A percentile compares a stretch with the other conserved stretches of the same genome.
These are phyloP conservation scores for Nematolebias whitei DNA, from an alignment of 2,113 vertebrate genomes.

Conservation along the genomic window DNA sequence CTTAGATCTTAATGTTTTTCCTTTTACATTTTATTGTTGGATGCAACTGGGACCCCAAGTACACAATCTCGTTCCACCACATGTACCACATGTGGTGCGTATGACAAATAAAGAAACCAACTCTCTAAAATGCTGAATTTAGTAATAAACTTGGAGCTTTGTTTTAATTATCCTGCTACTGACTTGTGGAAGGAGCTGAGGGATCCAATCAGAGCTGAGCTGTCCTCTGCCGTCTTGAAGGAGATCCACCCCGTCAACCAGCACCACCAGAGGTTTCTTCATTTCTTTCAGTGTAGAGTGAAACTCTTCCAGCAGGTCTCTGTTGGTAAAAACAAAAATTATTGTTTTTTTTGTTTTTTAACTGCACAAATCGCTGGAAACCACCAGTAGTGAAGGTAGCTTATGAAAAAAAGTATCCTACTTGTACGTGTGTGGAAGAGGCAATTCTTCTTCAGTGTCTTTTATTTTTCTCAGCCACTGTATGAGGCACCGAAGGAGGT, in stretches of 20 bases:
- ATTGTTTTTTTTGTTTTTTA: too few relatives aligned
- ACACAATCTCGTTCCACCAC: too few relatives aligned
- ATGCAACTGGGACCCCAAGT: too few relatives aligned
- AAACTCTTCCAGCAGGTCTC: conserved; percentile 83
- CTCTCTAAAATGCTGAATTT: too few relatives aligned
- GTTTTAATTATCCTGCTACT: conserved; percentile 20
- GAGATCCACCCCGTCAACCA: conserved; percentile 84
- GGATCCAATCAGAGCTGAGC: conserved; percentile 86
- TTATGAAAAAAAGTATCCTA: conserved; percentile 30
- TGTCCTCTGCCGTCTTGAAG: conserved; percentile 75
- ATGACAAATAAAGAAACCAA: too few relatives aligned
- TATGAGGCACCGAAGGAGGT: conserved; percentile 80
- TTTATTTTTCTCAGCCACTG: conserved; percentile 70
- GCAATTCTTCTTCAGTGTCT: conserved; percentile 34
- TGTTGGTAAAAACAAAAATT: conserved; percentile 25
- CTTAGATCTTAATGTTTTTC: too few relatives aligned
- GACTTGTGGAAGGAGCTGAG: conserved; percentile 81
- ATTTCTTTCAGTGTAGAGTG: conserved; percentile 58
- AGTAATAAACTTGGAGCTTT: too few relatives aligned
- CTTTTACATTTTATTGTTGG: too few relatives aligned
- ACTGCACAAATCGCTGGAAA: neutral
- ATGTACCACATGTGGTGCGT: too few relatives aligned
- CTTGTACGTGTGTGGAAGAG: conserved; percentile 79
- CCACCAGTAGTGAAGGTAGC: fast-evolving
- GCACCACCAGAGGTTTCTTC: conserved; percentile 73